Percentiles rank a stretch among this genome's conserved stretches.
These are phyloP conservation scores for Eilema griseolum DNA, from an alignment of 2,888 invertebrate species.

Conservation along the genomic window DNA sequence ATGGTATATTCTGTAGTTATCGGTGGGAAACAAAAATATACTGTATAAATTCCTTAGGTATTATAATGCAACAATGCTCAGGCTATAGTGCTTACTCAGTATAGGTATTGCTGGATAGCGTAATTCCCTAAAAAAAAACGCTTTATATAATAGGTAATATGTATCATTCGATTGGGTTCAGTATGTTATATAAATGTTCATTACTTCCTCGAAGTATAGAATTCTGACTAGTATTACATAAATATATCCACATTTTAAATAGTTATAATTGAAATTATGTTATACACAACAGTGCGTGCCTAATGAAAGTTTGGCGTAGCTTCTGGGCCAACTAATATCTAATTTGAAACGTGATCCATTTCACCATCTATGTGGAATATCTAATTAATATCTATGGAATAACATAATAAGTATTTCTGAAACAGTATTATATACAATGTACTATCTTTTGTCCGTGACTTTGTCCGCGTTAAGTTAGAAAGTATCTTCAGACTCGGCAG, in stretches of 20 bases:
- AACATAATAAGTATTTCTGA: conserved; percentile 1
- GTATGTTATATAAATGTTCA: background rate
- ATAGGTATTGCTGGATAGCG: too few species aligned
- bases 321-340: conserved; percentile 13
- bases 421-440: background rate
- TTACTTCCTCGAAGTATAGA: background rate
- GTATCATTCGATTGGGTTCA: too few species aligned
- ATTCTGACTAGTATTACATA: background rate
- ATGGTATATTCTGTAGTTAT: too few species aligned
- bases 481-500: too few species aligned
- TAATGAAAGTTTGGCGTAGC: conserved; percentile 25
- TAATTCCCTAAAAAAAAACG: too few species aligned
- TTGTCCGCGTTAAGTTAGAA: too few species aligned
- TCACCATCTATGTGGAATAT: conserved; percentile 8
- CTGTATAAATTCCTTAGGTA: too few species aligned
- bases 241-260: background rate
- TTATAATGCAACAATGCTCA: too few species aligned
- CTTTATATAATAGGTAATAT: too few species aligned
- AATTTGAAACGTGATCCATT: conserved; percentile 17
- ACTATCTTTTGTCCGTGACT: too few species aligned
- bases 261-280: conserved; percentile 5
- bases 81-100: too few species aligned
- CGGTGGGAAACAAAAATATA: too few species aligned
- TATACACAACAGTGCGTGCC: conserved; percentile 11
- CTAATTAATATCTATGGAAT: background rate